Conservation (phyloP, 2,888 invertebrate genomes). For the Maniola hyperantus region DNA sequence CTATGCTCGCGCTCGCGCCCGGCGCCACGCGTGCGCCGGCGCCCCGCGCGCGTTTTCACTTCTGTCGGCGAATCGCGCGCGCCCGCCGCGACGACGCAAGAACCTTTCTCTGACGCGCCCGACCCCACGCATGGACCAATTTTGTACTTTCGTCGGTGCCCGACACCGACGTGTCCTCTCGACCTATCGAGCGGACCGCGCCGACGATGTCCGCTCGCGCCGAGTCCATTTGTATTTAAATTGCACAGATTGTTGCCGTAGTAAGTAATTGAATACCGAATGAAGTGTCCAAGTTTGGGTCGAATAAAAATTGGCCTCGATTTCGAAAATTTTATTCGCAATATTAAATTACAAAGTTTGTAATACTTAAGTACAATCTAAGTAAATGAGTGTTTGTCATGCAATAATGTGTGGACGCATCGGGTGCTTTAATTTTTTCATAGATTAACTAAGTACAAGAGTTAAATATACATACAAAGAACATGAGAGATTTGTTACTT, state of each 20-base stretch:
- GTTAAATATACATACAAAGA: conserved; percentile 52
- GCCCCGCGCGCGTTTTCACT: conserved; percentile 69
- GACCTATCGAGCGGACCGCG: conserved; percentile 55
- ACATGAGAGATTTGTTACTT: neutral
- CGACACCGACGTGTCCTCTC: conserved; percentile 69
- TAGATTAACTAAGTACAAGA: conserved; percentile 56
- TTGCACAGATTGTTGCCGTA: conserved; percentile 59
- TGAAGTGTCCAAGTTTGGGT: conserved; percentile 54
- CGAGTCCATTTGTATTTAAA: conserved; percentile 69
- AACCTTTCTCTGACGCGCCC: conserved; percentile 69
- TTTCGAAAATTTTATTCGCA: conserved; percentile 37
- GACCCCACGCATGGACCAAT: conserved; percentile 73
- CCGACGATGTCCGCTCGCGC: conserved; percentile 52
- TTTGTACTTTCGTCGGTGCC: conserved; percentile 73
- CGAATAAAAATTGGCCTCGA: conserved; percentile 47
- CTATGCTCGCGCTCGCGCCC: conserved; percentile 43
- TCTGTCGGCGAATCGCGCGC: conserved; percentile 71
- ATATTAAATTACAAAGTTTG: conserved; percentile 22
- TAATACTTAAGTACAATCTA: conserved; percentile 4
- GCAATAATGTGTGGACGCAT: conserved; percentile 67
- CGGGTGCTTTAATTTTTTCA: conserved; percentile 74
- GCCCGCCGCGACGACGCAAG: conserved; percentile 66
- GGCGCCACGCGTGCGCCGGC: conserved; percentile 50
- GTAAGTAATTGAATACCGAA: conserved; percentile 48
- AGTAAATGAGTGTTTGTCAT: conserved; percentile 40